phyloP scores from a whole-genome alignment of 2,113 vertebrate species.

The Microtus montanus region DNA sequence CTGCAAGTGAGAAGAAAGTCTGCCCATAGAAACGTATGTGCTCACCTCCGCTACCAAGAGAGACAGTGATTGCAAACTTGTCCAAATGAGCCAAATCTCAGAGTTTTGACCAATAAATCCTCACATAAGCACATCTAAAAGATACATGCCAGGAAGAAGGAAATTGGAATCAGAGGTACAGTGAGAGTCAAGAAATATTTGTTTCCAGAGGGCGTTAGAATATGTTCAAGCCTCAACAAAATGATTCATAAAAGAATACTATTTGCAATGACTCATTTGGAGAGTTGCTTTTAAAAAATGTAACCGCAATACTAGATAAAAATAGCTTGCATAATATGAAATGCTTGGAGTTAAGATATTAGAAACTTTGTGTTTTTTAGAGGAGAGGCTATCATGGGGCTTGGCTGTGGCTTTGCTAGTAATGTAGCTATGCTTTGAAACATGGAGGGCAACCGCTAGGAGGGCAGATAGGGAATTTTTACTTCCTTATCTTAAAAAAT shows the following conservation, averaged over 20 bases:
- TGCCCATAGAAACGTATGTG: background rate
- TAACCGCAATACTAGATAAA: background rate
- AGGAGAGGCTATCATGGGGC: background rate
- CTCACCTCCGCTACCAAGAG: background rate
- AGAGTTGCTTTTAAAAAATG: background rate
- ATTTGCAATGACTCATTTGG: background rate
- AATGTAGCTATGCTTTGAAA: background rate
- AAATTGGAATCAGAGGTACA: background rate
- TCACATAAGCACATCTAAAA: background rate
- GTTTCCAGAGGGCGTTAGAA: background rate
- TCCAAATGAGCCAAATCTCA: slow-evolving; percentile 13
- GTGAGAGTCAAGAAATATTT: background rate
- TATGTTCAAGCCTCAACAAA: background rate
- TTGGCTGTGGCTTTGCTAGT: background rate
- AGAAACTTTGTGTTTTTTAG: background rate
- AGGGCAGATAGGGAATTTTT: slow-evolving; percentile 13
- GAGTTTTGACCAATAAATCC: background rate
- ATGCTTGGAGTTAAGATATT: background rate
- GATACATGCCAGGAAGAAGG: background rate
- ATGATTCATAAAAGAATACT: background rate
- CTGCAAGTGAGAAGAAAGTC: background rate
- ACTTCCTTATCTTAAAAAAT: background rate
- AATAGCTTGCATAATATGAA: background rate
- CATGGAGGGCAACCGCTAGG: background rate
- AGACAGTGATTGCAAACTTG: background rate